Base-by-base conservation (phyloP, 2,888 invertebrate species). In the Stratiomys singularior region DNA sequence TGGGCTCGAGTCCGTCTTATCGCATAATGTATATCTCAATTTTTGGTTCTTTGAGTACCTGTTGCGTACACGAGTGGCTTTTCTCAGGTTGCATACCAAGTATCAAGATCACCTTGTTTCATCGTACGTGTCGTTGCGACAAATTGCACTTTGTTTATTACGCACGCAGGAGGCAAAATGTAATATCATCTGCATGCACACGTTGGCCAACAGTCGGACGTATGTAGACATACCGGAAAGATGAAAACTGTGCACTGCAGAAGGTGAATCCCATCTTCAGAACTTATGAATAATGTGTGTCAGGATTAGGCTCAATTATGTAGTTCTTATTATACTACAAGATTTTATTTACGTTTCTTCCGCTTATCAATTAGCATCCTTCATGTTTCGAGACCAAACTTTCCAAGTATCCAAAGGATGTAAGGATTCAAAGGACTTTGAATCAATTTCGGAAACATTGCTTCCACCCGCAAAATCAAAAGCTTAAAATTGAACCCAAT, bases 1-100 rank as follows among this genome's bases (percentile, higher is more conserved):
- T 72, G 52, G 56, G 52, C 52, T 52, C 71, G 71, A 72, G 71
- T 72, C 47, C 28, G 21, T 18, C 71, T 72, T 72, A 72, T 72
- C 71, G 3, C 56, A n/a, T 11, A 72, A 72, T 52, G 71, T 72
- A 56, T 52, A 72, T 72, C 71, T 72, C 56, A 72, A 72, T 72
- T 72, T 67, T 72, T 72, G 71, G 56, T 52, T 72, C 71, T 15
- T 72, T 72, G 56, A 72, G 56, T 71, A 71, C 47, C 71, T 52
- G 71, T 71, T 71, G 71, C 71, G 7, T 72, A 72, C 71, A 72
- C 52, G 71, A 56, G 71, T 72, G 27, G 23, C 46, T 72, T 18
- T 21, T 25, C 30, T 18, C 27, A 15, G 25, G 30, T 56, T 72
- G 71, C 71, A 72, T 72, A 72, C 28, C 71, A 72, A 72, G 28